A percentile compares a stretch with the other conserved stretches of the same genome.
These are phyloP conservation scores for Podotricha telesiphe DNA, from an alignment of 2,888 invertebrate genomes.

Conservation along the genomic window DNA sequence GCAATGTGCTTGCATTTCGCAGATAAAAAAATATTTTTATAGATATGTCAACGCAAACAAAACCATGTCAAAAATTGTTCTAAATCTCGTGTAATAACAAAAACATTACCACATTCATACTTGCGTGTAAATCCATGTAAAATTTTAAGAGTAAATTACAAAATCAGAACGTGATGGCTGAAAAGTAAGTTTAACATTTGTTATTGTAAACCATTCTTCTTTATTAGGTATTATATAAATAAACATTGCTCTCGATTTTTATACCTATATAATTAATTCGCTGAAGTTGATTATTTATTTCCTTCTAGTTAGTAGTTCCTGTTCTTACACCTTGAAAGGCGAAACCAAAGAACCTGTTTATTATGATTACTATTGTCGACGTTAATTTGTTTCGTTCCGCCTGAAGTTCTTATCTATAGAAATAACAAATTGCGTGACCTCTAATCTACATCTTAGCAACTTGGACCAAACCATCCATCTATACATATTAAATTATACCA, in stretches of 20 bases:
- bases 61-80: slow-evolving; percentile 79
- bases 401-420: slow-evolving; percentile 19
- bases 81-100: slow-evolving; percentile 77
- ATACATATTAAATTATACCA: not conserved
- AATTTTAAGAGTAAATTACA: slow-evolving; percentile 55
- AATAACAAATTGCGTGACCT: slow-evolving; percentile 27
- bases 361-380: slow-evolving; percentile 11
- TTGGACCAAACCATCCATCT: not conserved
- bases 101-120: slow-evolving; percentile 59
- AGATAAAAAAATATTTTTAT: slow-evolving; percentile 50
- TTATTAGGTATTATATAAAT: slow-evolving; percentile 54
- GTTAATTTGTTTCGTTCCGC: slow-evolving; percentile 26
- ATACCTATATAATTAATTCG: slow-evolving; percentile 21
- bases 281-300: slow-evolving; percentile 29
- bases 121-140: slow-evolving; percentile 68
- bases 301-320: slow-evolving; percentile 12
- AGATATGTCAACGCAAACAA: slow-evolving; percentile 79
- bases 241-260: slow-evolving; percentile 47
- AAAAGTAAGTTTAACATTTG: slow-evolving; percentile 67
- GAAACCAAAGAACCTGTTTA: slow-evolving; percentile 15
- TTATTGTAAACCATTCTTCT: slow-evolving; percentile 56
- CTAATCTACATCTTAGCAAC: slow-evolving; percentile 1
- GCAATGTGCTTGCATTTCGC: slow-evolving; percentile 10
- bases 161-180: slow-evolving; percentile 68
- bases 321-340: slow-evolving; percentile 15